Evolutionary conservation across 2,113 vertebrate genomes (phyloP).

Genomic region (Desmodus rotundus): DNA sequence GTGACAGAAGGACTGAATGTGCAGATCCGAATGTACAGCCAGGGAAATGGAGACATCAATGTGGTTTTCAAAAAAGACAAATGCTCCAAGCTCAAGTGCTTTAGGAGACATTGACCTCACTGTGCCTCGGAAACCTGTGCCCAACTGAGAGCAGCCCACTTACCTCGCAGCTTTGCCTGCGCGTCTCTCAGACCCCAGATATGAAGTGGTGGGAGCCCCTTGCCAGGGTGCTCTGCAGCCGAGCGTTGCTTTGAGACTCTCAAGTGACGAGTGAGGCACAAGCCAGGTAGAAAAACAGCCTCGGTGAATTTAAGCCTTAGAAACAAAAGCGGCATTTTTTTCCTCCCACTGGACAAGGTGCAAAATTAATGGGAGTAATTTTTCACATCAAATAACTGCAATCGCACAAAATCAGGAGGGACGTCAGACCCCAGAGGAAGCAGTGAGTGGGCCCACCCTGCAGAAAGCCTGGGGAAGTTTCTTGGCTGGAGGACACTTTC

Average conservation of each 20-base stretch:
- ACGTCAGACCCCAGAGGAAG: background rate
- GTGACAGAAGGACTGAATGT: slow-evolving; percentile 26
- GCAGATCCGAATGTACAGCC: background rate
- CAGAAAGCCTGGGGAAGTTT: background rate
- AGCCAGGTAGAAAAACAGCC: background rate
- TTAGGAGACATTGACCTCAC: slow-evolving; percentile 8
- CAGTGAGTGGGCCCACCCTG: background rate
- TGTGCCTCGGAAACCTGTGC: background rate
- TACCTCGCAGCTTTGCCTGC: slow-evolving; percentile 14
- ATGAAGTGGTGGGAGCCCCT: slow-evolving; percentile 48
- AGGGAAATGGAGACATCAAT: slow-evolving; percentile 45
- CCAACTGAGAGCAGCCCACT: background rate
- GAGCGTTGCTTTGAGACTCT: slow-evolving; percentile 48
- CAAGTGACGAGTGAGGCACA: slow-evolving; percentile 38
- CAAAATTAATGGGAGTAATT: background rate
- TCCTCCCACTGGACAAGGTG: background rate
- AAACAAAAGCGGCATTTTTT: background rate
- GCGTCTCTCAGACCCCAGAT: slow-evolving; percentile 26
- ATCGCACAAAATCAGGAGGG: background rate
- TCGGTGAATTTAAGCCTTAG: background rate
- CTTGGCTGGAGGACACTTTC: background rate
- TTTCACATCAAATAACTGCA: background rate
- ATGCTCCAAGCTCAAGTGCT: slow-evolving; percentile 40
- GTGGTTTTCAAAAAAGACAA: slow-evolving; percentile 35
- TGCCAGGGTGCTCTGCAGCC: slow-evolving; percentile 38